Conservation (phyloP, 1,140 invertebrate genomes). For the Hypsibius dujardini region DNA sequence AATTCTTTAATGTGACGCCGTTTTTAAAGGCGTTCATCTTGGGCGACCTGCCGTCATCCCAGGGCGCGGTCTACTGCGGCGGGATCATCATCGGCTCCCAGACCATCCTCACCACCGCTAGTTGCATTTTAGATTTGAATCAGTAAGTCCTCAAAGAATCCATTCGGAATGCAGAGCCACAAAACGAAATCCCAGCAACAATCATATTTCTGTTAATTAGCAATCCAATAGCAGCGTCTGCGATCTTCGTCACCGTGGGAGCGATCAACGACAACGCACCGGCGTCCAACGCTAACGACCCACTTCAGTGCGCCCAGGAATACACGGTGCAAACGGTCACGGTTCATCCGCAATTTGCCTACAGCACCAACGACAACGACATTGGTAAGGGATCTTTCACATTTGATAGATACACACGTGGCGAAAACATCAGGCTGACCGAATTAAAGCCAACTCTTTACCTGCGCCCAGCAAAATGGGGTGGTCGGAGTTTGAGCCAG, state of each 20-base stretch:
- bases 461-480: background rate
- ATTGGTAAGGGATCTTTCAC: background rate
- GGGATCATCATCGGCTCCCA: conserved; percentile 5
- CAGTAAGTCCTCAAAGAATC: background rate
- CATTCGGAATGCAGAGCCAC: background rate
- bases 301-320: background rate
- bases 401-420: background rate
- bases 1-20: background rate
- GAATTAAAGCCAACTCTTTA: no score
- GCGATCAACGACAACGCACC: background rate
- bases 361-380: background rate
- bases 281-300: background rate
- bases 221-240: background rate
- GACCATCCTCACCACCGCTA: background rate
- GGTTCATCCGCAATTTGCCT: background rate
- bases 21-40: background rate
- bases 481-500: background rate
- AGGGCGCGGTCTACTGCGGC: background rate
- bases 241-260: conserved; percentile 4
- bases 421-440: background rate
- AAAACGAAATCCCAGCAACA: background rate
- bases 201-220: background rate
- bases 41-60: background rate
- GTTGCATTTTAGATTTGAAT: background rate
- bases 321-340: background rate